phyloP scores from a whole-genome alignment of 2,113 vertebrate genomes.

The Festucalex cinctus region DNA sequence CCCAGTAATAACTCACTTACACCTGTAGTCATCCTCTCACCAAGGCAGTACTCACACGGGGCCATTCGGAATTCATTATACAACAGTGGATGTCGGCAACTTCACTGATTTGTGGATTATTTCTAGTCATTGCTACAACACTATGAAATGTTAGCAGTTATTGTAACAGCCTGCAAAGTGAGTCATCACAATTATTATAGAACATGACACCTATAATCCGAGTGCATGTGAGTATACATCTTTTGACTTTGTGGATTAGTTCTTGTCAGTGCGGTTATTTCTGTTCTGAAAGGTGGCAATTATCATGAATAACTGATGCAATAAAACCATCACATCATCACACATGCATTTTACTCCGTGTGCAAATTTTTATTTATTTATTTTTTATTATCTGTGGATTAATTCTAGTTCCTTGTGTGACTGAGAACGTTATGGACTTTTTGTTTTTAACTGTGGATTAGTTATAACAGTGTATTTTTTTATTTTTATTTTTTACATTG shows the following conservation, averaged over 20 bases:
- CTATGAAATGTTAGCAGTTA: too few species aligned
- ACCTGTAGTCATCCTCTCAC: background rate
- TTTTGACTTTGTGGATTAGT: background rate
- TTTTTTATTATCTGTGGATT: too few species aligned
- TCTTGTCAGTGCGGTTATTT: background rate
- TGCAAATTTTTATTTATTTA: background rate
- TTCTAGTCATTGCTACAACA: background rate
- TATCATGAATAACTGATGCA: background rate
- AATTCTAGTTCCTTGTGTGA: too few species aligned
- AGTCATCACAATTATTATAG: background rate
- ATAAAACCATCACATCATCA: background rate
- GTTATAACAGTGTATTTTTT: too few species aligned
- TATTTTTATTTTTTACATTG: too few species aligned
- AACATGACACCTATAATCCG: background rate
- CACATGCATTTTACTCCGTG: background rate
- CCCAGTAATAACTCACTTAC: constrained; percentile 58
- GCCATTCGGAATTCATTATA: background rate
- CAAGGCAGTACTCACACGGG: background rate
- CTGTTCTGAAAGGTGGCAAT: background rate
- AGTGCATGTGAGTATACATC: background rate
- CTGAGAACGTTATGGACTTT: too few species aligned
- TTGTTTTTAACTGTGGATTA: too few species aligned
- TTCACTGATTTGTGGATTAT: background rate
- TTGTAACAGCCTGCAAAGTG: background rate
- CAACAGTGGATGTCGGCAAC: background rate